Evolutionary conservation across 2,797 vertebrate genomes (phyloP).

Genomic region (Tympanoctomys barrerae): DNA sequence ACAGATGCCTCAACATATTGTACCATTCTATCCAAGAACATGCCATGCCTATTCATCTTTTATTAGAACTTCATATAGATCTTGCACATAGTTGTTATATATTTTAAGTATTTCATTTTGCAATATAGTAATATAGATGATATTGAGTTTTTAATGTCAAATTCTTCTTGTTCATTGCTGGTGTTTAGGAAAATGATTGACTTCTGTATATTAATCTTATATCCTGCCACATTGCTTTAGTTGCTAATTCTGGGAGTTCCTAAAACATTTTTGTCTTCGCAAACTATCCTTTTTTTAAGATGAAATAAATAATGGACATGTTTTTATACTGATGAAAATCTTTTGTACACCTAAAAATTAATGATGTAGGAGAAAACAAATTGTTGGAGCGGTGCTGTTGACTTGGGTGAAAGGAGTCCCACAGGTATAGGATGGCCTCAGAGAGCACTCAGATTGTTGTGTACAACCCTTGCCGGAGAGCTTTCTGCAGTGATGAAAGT

Average conservation of each 20-base stretch:
- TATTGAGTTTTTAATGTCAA: neutral
- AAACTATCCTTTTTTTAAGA: neutral
- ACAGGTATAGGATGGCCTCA: neutral
- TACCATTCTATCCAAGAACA: neutral
- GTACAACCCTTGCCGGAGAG: neutral
- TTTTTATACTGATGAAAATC: neutral
- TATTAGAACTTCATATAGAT: neutral
- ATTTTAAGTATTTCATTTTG: neutral
- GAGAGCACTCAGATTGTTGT: neutral
- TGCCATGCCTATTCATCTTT: neutral
- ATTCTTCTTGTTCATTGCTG: neutral
- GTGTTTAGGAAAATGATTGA: neutral
- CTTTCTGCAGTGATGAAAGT: neutral
- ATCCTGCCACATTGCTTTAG: neutral
- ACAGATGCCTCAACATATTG: neutral
- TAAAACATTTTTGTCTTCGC: neutral
- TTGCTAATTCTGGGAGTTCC: neutral
- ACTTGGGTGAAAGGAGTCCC: neutral
- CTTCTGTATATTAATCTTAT: neutral
- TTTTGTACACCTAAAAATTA: slow-evolving; percentile 6
- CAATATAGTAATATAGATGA: neutral
- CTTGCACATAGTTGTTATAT: neutral
- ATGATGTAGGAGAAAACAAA: neutral
- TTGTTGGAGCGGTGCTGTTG: neutral
- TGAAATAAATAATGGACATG: neutral